Percentiles rank a stretch among this genome's conserved stretches.
These are phyloP conservation scores for Hydrochoerus hydrochaeris DNA, from an alignment of 2,113 vertebrate genomes.

Conservation along the genomic window DNA sequence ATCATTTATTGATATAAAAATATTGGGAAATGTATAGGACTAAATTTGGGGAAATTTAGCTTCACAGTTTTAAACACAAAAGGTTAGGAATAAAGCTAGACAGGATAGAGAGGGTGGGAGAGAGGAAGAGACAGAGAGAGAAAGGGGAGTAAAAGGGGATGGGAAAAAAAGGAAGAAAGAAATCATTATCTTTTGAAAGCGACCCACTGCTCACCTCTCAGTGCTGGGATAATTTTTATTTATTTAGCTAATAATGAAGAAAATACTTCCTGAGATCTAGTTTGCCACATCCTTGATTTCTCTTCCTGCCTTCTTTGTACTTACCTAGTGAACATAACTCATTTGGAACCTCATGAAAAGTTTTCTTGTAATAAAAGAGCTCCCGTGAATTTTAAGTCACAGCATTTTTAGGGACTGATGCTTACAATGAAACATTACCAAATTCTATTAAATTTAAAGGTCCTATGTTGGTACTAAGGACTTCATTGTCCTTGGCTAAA, in stretches of 20 bases:
- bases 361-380: conserved; percentile 65
- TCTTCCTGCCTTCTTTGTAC: conserved; percentile 17
- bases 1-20: not conserved
- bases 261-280: not conserved
- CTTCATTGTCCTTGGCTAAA: conserved; percentile 73
- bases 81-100: not conserved
- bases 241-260: not conserved
- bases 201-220: not conserved
- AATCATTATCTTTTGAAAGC: not conserved
- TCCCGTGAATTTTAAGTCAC: conserved; percentile 41
- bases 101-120: not conserved
- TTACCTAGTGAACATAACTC: conserved; percentile 66
- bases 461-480: conserved; percentile 54
- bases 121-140: not conserved
- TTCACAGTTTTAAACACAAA: not conserved
- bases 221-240: not conserved
- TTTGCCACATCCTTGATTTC: conserved; percentile 2
- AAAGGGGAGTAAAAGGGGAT: too few species aligned
- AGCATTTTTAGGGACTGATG: conserved; percentile 64
- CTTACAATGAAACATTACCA: conserved; percentile 55
- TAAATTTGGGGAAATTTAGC: not conserved
- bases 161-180: not conserved
- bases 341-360: conserved; percentile 62
- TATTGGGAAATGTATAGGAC: not conserved
- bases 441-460: conserved; percentile 78